Base-by-base conservation (phyloP, 2,888 invertebrate species). In the Pseudococcus jackbeardsleyi region DNA sequence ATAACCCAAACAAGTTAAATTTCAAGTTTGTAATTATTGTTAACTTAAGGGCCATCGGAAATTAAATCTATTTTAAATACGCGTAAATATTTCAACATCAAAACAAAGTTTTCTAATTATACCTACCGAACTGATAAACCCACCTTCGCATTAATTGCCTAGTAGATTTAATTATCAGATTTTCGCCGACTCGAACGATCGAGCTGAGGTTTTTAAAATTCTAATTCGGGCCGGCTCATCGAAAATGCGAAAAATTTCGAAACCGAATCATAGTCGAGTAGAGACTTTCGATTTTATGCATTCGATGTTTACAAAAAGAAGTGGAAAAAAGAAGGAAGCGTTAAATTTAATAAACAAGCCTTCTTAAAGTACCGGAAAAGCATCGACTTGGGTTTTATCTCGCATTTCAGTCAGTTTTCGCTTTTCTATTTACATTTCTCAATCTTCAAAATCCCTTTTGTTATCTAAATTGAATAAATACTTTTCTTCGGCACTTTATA, bases 381-480 rank as follows among this genome's bases (percentile, higher is more conserved):
- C 33, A 82, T 42, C 42, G 33, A 42, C 42, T 46, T 46, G 4
- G 46, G 79, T 82, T 82, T 82, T 82, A 82, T 82, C 79, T 82
- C 79, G 79, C n/a, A 82, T 82, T 82, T 82, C 79, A 82, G 42
- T 82, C 79, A 82, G 46, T 46, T 19, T 82, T 82, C 46, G 79
- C 79, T 82, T 82, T 46, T 82, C 42, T 82, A 82, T 82, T 82
- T 82, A 82, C 79, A 82, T 82, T 82, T 82, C 79, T 46, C 79
- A 82, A 82, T 82, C 79, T 82, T 82, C 79, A 82, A 82, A 64
- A 82, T 22, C 79, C 46, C 79, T 33, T 82, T 82, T 82, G 79
- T 82, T 82, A 82, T 82, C 79, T 82, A 82, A 42, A 82, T 82
- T 42, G 79, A 82, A 82, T 82, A 82, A 72, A 82, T 46, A 82